These are phyloP conservation scores for Calameuta filiformis DNA, from an alignment of 2,888 invertebrate species.

Conservation along the genomic window DNA sequence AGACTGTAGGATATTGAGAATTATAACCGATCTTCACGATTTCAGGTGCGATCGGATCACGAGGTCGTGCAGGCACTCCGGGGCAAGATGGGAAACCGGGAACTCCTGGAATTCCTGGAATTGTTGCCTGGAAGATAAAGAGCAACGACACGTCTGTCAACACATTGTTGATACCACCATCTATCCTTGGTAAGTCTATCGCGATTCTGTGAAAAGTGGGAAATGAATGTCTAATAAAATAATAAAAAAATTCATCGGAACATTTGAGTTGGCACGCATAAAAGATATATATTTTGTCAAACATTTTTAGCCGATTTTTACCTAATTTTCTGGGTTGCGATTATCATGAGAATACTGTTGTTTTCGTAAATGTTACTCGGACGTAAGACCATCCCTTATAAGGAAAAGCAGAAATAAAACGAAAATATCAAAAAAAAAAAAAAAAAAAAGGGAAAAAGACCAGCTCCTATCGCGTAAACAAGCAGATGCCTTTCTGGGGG, in stretches of 20 bases:
- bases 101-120: conserved; percentile 82
- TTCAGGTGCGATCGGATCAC: conserved; percentile 73
- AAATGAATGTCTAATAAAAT: no score
- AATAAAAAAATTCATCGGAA: no score
- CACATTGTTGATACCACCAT: conserved; percentile 85
- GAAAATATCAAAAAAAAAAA: background rate
- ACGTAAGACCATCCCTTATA: background rate
- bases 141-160: conserved; percentile 72
- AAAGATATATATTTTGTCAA: no score
- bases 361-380: background rate
- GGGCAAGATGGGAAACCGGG: conserved; percentile 76
- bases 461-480: background rate
- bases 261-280: no score
- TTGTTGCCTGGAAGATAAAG: conserved; percentile 78
- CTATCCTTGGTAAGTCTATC: conserved; percentile 75
- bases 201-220: no score
- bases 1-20: conserved; percentile 46
- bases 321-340: background rate
- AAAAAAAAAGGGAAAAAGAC: no score
- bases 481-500: background rate
- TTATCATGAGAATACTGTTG: background rate
- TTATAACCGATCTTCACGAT: conserved; percentile 21
- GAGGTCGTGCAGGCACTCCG: conserved; percentile 73
- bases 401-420: background rate
- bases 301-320: background rate